Percentiles rank a stretch among this genome's conserved stretches.
Conservation (phyloP, 2,113 vertebrate species). For the Dryoscopus gambensis region DNA sequence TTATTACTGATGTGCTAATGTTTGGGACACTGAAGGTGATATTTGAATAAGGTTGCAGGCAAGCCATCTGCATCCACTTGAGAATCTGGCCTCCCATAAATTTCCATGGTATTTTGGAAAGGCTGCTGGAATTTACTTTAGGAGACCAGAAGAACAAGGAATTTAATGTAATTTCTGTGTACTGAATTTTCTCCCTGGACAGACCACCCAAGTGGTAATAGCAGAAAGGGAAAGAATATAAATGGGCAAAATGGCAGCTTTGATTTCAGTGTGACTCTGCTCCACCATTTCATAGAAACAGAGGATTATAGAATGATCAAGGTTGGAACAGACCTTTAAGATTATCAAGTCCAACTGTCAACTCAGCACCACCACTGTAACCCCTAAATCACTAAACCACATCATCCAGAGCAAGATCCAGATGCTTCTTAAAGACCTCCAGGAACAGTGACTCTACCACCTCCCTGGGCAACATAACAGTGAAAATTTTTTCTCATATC, state of each 20-base stretch:
- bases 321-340: not conserved
- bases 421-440: not conserved
- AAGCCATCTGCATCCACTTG: not conserved
- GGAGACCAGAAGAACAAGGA: not conserved
- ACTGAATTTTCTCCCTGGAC: not conserved
- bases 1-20: not conserved
- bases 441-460: not conserved
- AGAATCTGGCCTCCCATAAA: not conserved
- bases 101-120: not conserved
- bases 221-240: not conserved
- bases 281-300: not conserved
- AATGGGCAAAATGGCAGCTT: not conserved
- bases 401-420: not conserved
- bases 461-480: not conserved
- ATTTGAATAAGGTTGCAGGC: not conserved
- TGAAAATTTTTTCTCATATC: not conserved
- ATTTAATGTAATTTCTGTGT: not conserved
- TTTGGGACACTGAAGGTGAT: not conserved
- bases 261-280: not conserved
- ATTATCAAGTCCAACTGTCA: not conserved
- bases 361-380: not conserved
- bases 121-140: not conserved
- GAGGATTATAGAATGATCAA: not conserved
- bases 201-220: not conserved
- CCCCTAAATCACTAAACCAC: not conserved